phyloP scores from a whole-genome alignment of 2,797 vertebrate species.

The Kryptolebias ocellatus region DNA sequence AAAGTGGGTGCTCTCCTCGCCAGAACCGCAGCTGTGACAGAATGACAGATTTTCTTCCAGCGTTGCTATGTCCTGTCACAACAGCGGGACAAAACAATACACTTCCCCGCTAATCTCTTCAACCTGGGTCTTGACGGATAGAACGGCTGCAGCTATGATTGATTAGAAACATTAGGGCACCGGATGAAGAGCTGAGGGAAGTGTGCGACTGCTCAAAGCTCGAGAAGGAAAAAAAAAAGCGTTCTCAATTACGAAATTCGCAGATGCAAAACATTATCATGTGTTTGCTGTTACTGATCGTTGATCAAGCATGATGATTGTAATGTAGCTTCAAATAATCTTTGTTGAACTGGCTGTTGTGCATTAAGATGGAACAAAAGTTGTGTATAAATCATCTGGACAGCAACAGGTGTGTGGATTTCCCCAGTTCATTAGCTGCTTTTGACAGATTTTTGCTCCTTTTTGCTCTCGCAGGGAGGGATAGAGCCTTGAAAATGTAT shows the following conservation, averaged over 20 bases:
- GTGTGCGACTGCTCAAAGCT: conserved; percentile 9
- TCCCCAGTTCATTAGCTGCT: not conserved
- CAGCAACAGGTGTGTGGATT: not conserved
- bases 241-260: not conserved
- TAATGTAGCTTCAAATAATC: not conserved
- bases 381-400: not conserved
- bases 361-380: not conserved
- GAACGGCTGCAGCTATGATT: conserved; percentile 38
- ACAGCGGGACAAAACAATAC: conserved; percentile 64
- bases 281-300: not conserved
- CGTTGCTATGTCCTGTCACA: conserved; percentile 71
- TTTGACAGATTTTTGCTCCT: too few species aligned
- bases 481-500: too few species aligned
- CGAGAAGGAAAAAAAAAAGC: conserved; percentile 14
- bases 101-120: conserved; percentile 54
- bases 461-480: too few species aligned
- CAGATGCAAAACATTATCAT: not conserved
- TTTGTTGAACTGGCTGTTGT: not conserved
- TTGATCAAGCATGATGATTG: not conserved
- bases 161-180: conserved; percentile 32
- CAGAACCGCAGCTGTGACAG: conserved; percentile 60
- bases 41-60: conserved; percentile 59
- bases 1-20: conserved; percentile 43
- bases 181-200: conserved; percentile 22
- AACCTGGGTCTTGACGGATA: conserved; percentile 43